These are phyloP conservation scores for Varanus salvator DNA, from an alignment of 2,113 vertebrate species.

Conservation along the genomic window DNA sequence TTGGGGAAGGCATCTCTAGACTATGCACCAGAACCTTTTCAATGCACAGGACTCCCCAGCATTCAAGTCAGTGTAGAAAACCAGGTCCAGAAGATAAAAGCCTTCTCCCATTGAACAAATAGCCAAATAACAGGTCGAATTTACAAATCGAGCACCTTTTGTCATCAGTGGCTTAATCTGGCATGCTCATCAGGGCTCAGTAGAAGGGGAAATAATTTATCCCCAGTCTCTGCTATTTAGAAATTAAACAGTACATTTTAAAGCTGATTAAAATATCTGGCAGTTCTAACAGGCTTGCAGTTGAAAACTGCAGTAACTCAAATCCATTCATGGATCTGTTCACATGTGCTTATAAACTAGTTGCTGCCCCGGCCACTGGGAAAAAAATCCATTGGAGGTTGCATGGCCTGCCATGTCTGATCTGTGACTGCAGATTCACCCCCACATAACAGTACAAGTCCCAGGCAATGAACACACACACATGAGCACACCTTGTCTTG, in stretches of 20 bases:
- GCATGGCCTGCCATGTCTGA: background rate
- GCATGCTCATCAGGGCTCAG: background rate
- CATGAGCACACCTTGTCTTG: background rate
- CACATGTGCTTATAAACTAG: background rate
- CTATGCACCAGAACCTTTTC: background rate
- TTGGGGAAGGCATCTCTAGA: no score
- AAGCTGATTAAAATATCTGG: background rate
- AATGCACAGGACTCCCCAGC: background rate
- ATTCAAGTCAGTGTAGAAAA: background rate
- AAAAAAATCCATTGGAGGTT: background rate
- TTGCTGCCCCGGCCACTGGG: accelerated
- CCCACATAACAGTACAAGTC: background rate
- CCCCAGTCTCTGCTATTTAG: constrained; percentile 1
- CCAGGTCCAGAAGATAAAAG: background rate
- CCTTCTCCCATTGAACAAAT: background rate
- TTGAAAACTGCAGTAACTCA: background rate
- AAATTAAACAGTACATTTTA: constrained; percentile 13
- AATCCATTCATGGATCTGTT: background rate
- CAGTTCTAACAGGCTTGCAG: background rate
- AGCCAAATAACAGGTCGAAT: background rate
- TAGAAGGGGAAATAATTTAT: constrained; percentile 30
- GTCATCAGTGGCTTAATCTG: constrained; percentile 30
- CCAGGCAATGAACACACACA: background rate
- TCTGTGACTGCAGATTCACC: background rate
- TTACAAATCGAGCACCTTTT: background rate